Evolutionary conservation across 2,797 vertebrate species (phyloP), one percentile per base, ranked within the genome.

Genomic region (Typhlichthys subterraneus): DNA sequence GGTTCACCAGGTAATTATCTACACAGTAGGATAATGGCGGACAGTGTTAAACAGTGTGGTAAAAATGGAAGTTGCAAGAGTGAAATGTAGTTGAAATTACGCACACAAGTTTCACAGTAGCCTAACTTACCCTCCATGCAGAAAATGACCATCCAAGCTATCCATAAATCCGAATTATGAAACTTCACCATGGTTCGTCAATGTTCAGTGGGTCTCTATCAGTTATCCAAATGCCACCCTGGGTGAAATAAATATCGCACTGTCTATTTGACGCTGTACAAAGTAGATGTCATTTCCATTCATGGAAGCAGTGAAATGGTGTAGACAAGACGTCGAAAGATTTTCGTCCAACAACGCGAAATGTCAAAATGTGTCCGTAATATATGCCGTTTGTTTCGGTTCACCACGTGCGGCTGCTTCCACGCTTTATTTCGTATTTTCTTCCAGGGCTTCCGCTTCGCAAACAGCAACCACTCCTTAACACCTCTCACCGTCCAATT

Each of bases 101-200:
- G 4, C 19, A 3, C 15, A 52, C 31, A 75, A 72, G 74, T 78
- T 76, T 45, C 1, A 5, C 42, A 66, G 45, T 58, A 38, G 19
- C 38, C 8, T 31, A 76, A 87, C 91, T 91, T 85, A 93, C 93
- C 93, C 69, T 91, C 83, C 85, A 91, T 83, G 79, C 88, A 93
- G 72, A 92, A 88, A 42, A 93, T 47, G 61, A 90, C 46, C 84
- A 90, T 76, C 93, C 93, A 94, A 81, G 92, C 91, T 77, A 93
- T 94, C 93, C 92, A 93, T 61, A 94, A 87, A 76, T 93, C 92
- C 73, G 90, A 92, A 82, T 93, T 93, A n/a, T 91, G 90, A 71
- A 90, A 91, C 87, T 90, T 93, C 88, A 91, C 78, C 92, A 93
- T 94, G 79, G 67, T 70, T 88, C 80, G 15, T 59, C 17, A 61